phyloP scores from a whole-genome alignment of 1,140 invertebrate species.

The Artemia franciscana region DNA sequence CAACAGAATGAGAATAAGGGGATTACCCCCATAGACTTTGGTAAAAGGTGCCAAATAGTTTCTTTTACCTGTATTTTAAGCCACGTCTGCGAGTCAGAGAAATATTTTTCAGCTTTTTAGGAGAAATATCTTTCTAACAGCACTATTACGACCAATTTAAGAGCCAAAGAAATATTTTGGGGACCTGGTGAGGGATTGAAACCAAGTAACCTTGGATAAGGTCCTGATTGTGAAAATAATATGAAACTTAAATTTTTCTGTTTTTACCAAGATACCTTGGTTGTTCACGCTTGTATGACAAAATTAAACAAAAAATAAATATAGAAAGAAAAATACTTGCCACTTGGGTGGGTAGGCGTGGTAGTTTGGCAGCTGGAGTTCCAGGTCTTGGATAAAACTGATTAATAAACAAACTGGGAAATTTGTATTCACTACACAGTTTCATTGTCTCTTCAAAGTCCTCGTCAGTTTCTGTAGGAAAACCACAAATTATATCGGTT shows the following conservation, averaged over 20 bases:
- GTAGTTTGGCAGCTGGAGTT: conserved; percentile 78
- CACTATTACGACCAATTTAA: no score
- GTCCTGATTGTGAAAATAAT: no score
- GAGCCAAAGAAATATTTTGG: no score
- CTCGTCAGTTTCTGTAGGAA: conserved; percentile 77
- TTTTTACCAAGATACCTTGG: no score
- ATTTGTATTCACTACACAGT: conserved; percentile 65
- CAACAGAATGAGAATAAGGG: no score
- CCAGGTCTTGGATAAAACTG: conserved; percentile 90
- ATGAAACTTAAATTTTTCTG: no score
- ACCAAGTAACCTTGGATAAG: no score
- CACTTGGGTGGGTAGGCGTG: conserved; percentile 48
- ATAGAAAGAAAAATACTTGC: conserved; percentile 17
- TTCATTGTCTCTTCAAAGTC: conserved; percentile 76
- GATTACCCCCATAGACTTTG: no score
- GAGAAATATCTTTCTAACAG: background rate
- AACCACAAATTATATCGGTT: conserved; percentile 95
- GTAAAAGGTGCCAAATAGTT: no score
- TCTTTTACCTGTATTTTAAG: background rate
- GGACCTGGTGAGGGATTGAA: no score
- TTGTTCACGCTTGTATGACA: no score
- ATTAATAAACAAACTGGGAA: conserved; percentile 88
- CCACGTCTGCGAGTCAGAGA: background rate
- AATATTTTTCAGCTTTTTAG: background rate
- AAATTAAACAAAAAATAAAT: no score